Conservation (phyloP, 2,113 vertebrate genomes). For the Indicator indicator region DNA sequence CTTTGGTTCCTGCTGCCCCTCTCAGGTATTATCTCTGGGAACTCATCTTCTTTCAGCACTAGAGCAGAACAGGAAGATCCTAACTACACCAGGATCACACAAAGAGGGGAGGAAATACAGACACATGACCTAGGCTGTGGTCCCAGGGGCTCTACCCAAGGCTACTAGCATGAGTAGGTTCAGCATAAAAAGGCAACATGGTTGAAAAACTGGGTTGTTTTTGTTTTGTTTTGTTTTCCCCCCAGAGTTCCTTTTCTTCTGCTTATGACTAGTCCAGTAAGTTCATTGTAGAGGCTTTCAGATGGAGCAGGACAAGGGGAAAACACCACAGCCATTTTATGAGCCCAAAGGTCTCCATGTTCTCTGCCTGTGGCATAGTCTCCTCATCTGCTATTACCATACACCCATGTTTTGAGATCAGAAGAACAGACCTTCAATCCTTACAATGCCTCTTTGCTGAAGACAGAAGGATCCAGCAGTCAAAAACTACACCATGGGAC, state of each 20-base stretch:
- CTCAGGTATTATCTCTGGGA: background rate
- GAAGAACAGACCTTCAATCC: background rate
- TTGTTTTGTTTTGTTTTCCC: background rate
- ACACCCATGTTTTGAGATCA: background rate
- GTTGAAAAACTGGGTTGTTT: background rate
- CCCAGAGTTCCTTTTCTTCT: rapidly evolving
- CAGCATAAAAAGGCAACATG: rapidly evolving
- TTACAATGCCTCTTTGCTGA: background rate
- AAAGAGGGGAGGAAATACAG: background rate
- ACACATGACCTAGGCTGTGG: background rate
- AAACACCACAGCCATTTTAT: background rate
- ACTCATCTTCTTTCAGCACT: background rate
- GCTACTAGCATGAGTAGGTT: background rate
- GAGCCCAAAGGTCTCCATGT: background rate
- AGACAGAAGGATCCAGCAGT: background rate
- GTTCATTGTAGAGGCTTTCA: background rate
- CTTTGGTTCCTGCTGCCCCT: background rate
- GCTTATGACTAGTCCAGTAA: background rate
- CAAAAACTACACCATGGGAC: background rate
- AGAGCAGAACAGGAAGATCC: background rate
- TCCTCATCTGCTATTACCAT: background rate
- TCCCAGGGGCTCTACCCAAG: background rate
- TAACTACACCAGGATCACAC: background rate
- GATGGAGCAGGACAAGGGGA: background rate
- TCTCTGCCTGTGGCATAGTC: background rate